A percentile compares a stretch with the other conserved stretches of the same genome.
Evolutionary conservation across 2,113 vertebrate genomes (phyloP).

Genomic region (Trematomus loennbergii): DNA sequence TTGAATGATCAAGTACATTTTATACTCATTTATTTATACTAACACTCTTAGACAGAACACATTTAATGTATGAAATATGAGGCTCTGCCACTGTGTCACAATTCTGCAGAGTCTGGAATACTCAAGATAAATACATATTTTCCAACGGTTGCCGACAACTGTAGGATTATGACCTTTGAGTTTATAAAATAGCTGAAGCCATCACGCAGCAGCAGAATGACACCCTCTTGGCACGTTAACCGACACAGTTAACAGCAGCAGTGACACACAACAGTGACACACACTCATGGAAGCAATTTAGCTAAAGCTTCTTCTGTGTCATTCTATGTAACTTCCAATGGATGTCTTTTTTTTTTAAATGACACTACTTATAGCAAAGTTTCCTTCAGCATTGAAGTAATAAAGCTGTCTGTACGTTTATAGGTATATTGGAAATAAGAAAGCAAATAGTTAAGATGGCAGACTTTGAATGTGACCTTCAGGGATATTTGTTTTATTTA

Average conservation of each 20-base stretch:
- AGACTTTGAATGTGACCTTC: neutral
- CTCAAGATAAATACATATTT: neutral
- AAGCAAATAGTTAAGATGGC: no score
- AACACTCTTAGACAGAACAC: neutral
- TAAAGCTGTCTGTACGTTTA: neutral
- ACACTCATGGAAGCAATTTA: slow-evolving; percentile 2
- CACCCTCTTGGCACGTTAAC: neutral
- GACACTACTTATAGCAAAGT: neutral
- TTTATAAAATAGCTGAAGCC: neutral
- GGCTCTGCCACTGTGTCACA: neutral
- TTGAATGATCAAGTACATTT: neutral
- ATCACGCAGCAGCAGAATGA: neutral
- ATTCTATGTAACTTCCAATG: neutral
- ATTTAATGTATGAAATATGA: neutral
- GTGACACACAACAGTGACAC: neutral
- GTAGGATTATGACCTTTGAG: neutral
- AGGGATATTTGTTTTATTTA: neutral
- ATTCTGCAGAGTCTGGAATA: neutral
- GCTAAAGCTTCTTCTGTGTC: neutral
- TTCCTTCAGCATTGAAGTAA: neutral
- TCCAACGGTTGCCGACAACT: neutral
- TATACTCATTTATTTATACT: neutral
- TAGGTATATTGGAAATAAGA: no score
- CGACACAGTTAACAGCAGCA: neutral
- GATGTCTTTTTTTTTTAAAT: no score